Evolutionary conservation across 1,140 invertebrate genomes (phyloP), one percentile per base, ranked within the genome.

Genomic region (Drosophila bifasciata): DNA sequence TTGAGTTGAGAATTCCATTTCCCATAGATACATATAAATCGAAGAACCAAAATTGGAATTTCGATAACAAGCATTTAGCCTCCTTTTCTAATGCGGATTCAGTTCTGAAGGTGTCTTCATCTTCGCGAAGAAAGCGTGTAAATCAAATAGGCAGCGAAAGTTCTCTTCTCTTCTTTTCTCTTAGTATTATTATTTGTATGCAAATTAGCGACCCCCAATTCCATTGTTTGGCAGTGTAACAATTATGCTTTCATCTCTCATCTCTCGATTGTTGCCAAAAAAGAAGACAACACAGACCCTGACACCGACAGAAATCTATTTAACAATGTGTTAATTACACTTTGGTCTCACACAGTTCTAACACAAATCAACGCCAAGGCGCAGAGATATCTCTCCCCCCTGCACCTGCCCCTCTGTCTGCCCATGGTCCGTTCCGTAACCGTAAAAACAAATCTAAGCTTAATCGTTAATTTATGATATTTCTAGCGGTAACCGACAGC

Each of bases 381-480:
- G 8, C 2, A 9, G 28, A 28, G 28, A 28, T 7, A 64, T 52
- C 52, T 46, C 25, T 8, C 25, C 25, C 25, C 25, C 25, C 25
- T 28, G 8, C 8, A n/a, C 3, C 8, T 23, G 17, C 28, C 7
- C n/a, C n/a, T n/a, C n/a, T 5, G 21, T 61, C 61, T 9, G 23
- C 17, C n/a, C 48, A n/a, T n/a, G 17, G 5, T 15, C 25, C 25
- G 36, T 40, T 51, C 25, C 62, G 64, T 68, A 69, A 68, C 68
- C 77, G 81, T 86, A 81, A 17, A 17, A 74, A 75, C 81, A 85
- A 85, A 85, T 85, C 77, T 86, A 73, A 68, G 81, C 81, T 85
- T 86, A 85, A 85, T 88, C 78, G 84, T 86, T 88, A 79, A 86
- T 88, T 86, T 88, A 86, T 83, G 83, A 83, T 83, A 72, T 79